phyloP scores from a whole-genome alignment of 2,113 vertebrate genomes.

The Periophthalmodon schlosseri region DNA sequence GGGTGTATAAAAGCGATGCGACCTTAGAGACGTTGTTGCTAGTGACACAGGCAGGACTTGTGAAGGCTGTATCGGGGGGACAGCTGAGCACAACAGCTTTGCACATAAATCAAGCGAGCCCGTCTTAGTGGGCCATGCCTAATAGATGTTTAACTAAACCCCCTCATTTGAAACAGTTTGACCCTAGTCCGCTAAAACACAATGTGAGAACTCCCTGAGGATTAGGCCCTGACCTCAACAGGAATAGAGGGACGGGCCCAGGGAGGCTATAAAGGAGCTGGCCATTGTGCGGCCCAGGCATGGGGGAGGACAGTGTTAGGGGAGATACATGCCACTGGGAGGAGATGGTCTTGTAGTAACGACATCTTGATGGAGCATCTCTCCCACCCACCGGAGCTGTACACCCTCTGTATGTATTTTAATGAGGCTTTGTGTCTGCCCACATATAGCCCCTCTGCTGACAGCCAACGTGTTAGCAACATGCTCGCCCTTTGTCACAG shows the following conservation, averaged over 20 bases:
- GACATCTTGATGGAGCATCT: conserved; percentile 84
- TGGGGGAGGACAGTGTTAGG: conserved; percentile 70
- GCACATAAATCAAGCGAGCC: conserved; percentile 77
- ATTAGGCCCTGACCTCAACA: conserved; percentile 77
- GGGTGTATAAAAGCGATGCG: conserved; percentile 15
- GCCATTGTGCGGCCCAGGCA: conserved; percentile 74
- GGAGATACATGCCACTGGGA: conserved; percentile 79
- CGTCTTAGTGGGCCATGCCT: conserved; percentile 71
- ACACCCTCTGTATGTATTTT: conserved; percentile 76
- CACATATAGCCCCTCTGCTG: conserved; percentile 69
- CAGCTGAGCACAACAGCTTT: conserved; percentile 74
- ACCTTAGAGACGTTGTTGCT: conserved; percentile 20
- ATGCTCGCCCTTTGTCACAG: conserved; percentile 69
- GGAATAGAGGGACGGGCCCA: conserved; percentile 69
- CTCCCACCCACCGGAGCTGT: conserved; percentile 80
- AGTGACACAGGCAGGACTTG: conserved; percentile 48
- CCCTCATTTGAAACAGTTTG: conserved; percentile 82
- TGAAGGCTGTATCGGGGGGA: conserved; percentile 37
- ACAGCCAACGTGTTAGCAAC: conserved; percentile 76
- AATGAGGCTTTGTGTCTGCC: conserved; percentile 81
- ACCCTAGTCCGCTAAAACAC: conserved; percentile 78
- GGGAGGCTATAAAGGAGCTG: conserved; percentile 74
- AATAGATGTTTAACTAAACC: conserved; percentile 87
- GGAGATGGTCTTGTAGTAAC: conserved; percentile 78
- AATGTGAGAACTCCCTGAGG: conserved; percentile 83